Percentiles rank a stretch among this genome's conserved stretches.
Evolutionary conservation across 2,888 invertebrate species (phyloP).

Genomic region (Petrolisthes manimaculis): DNA sequence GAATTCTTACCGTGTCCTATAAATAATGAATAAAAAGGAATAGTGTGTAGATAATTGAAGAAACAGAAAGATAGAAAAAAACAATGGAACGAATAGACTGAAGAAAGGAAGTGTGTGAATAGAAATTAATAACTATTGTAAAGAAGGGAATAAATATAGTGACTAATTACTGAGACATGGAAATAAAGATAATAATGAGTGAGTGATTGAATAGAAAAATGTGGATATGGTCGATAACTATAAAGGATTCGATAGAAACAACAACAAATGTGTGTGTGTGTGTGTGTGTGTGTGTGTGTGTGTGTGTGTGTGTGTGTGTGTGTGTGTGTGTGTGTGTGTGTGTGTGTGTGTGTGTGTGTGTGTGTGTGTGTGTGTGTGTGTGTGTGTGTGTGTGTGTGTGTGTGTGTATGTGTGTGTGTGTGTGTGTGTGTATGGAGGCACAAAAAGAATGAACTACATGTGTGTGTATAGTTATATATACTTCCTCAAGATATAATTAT

Average conservation of each 20-base stretch:
- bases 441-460: conserved; percentile 32
- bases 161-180: background rate
- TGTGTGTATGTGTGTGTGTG: background rate
- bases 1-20: background rate
- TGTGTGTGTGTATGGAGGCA: conserved; percentile 33
- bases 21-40: background rate
- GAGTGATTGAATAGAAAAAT: background rate
- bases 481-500: conserved; percentile 31
- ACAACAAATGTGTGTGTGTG: background rate
- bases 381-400: conserved; percentile 7
- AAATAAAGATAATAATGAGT: background rate
- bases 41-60: background rate
- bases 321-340: conserved; percentile 35
- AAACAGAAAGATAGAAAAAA: background rate
- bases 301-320: background rate
- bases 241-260: background rate
- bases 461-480: conserved; percentile 40
- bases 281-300: conserved; percentile 3
- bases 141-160: background rate
- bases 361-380: conserved; percentile 16
- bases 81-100: background rate
- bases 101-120: background rate
- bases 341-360: conserved; percentile 33
- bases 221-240: background rate
- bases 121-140: background rate